Conservation (phyloP, 2,113 vertebrate species). For the Scytalopus superciliaris region DNA sequence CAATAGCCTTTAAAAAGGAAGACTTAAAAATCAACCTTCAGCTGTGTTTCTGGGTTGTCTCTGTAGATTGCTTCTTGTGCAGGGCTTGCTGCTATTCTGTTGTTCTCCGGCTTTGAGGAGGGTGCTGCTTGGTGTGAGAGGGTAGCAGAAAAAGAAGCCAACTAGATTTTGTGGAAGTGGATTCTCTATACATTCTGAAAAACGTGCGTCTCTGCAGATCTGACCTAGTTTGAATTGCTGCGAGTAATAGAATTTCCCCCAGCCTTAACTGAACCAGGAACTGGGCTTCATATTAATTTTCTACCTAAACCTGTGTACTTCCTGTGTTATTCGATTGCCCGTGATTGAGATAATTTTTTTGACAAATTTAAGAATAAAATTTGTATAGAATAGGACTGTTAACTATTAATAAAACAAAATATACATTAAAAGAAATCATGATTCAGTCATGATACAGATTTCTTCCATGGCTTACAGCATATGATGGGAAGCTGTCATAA, state of each 20-base stretch:
- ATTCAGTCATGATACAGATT: not conserved
- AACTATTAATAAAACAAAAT: not conserved
- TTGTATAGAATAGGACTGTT: not conserved
- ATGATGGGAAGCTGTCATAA: not conserved
- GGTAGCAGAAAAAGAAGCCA: not conserved
- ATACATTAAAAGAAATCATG: not conserved
- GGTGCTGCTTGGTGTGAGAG: not conserved
- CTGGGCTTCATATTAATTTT: not conserved
- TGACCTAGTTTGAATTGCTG: not conserved
- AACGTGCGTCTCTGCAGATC: not conserved
- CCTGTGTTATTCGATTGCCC: not conserved
- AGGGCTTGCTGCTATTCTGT: fast-evolving
- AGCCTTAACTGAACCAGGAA: not conserved
- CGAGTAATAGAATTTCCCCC: not conserved
- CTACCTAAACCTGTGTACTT: not conserved
- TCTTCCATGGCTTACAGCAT: not conserved
- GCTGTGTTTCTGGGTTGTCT: not conserved
- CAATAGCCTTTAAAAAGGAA: not conserved
- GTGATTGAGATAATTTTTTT: not conserved
- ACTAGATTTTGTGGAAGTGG: not conserved
- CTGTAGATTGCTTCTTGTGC: not conserved
- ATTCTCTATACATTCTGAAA: not conserved
- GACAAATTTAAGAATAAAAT: not conserved
- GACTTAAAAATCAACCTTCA: not conserved
- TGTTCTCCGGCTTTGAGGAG: not conserved